These are phyloP conservation scores for Tuberolachnus salignus DNA, from an alignment of 2,888 invertebrate genomes.

Conservation along the genomic window DNA sequence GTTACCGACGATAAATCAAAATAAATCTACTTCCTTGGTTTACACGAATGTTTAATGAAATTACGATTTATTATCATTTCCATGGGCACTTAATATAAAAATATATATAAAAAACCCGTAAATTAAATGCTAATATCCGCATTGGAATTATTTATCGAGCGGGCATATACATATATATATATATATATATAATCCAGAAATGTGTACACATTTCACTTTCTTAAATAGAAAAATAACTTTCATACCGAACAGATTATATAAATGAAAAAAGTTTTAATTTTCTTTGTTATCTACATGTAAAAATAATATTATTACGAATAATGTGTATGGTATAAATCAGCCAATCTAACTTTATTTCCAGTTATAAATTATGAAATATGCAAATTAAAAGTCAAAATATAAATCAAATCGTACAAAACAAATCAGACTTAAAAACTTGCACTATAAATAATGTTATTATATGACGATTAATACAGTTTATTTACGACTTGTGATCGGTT, in stretches of 20 bases:
- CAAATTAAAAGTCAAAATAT: slow-evolving; percentile 5
- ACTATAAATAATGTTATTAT: slow-evolving; percentile 3
- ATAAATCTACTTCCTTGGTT: too few relatives aligned
- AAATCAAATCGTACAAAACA: background rate
- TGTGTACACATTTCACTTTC: background rate
- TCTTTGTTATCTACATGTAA: background rate
- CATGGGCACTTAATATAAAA: too few relatives aligned
- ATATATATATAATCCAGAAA: too few relatives aligned
- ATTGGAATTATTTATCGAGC: too few relatives aligned
- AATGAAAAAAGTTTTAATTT: background rate
- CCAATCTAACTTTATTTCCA: background rate
- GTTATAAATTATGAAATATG: background rate
- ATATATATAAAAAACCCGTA: too few relatives aligned
- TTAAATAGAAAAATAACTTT: background rate
- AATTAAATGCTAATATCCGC: too few relatives aligned
- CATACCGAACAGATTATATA: background rate
- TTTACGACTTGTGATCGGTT: background rate
- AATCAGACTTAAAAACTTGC: background rate
- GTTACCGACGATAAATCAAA: too few relatives aligned
- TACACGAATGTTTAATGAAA: too few relatives aligned
- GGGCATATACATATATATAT: too few relatives aligned
- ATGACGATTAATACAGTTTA: slow-evolving; percentile 13
- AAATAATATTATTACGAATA: background rate
- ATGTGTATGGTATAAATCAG: background rate
- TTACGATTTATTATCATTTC: too few relatives aligned